Percentiles rank a stretch among this genome's conserved stretches.
Evolutionary conservation across 2,888 invertebrate species (phyloP).

Genomic region (Halictus ligatus): DNA sequence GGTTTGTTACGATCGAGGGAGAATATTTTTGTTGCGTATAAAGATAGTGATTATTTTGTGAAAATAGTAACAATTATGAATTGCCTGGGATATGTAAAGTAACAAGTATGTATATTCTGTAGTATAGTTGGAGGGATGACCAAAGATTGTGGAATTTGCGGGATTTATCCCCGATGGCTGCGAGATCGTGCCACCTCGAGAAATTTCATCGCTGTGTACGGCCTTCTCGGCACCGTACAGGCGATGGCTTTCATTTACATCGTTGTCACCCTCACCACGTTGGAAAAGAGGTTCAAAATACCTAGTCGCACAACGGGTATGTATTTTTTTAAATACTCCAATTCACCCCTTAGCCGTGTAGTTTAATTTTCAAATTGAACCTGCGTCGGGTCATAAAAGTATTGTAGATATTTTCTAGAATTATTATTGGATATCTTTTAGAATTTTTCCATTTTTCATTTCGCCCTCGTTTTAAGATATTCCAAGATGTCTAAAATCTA

Average conservation of each 20-base stretch:
- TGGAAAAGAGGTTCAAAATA: constrained; percentile 89
- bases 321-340: constrained; percentile 5
- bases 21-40: neutral
- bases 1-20: neutral
- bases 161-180: constrained; percentile 87
- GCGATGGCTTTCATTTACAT: constrained; percentile 89
- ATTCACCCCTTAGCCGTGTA: neutral
- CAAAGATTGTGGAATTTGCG: constrained; percentile 85
- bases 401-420: neutral
- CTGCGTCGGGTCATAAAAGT: neutral
- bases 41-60: neutral
- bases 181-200: constrained; percentile 87
- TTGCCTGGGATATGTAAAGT: neutral
- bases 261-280: constrained; percentile 88
- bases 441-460: neutral
- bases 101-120: constrained; percentile 17
- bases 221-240: constrained; percentile 88
- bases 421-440: no score
- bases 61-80: neutral
- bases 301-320: constrained; percentile 89
- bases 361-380: neutral
- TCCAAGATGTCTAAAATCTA: neutral
- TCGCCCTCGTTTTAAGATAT: neutral
- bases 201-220: constrained; percentile 87
- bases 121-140: constrained; percentile 71